phyloP scores from a whole-genome alignment of 2,888 invertebrate genomes.

The Nematopogon swammerdamellus region DNA sequence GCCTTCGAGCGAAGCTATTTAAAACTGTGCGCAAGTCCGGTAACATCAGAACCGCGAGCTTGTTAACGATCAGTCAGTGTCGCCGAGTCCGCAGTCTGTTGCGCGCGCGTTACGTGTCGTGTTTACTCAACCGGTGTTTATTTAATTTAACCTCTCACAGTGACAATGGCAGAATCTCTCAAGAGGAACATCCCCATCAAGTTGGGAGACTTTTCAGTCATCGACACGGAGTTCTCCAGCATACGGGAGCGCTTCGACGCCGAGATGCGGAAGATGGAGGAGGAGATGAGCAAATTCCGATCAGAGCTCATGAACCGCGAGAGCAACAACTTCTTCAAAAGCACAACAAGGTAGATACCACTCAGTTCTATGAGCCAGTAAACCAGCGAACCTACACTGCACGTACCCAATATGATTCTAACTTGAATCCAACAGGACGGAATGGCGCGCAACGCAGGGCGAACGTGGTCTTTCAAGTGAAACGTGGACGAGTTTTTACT shows the following conservation, averaged over 20 bases:
- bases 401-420: too few species aligned
- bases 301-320: slow-evolving; percentile 91
- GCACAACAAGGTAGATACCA: slow-evolving; percentile 74
- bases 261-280: slow-evolving; percentile 98
- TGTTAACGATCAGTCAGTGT: slow-evolving; percentile 54
- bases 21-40: slow-evolving; percentile 56
- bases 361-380: too few species aligned
- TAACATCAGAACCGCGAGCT: slow-evolving; percentile 46
- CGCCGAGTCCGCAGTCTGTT: slow-evolving; percentile 41
- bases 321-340: slow-evolving; percentile 88
- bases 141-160: slow-evolving; percentile 38
- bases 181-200: slow-evolving; percentile 91
- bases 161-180: slow-evolving; percentile 78
- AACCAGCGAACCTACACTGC: too few species aligned
- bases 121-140: slow-evolving; percentile 52
- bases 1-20: slow-evolving; percentile 52
- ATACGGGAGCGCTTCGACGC: slow-evolving; percentile 94
- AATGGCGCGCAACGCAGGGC: too few species aligned
- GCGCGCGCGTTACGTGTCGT: slow-evolving; percentile 35
- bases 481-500: background rate
- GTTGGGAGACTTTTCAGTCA: slow-evolving; percentile 91
- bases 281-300: slow-evolving; percentile 94
- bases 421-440: too few species aligned
- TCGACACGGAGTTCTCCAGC: slow-evolving; percentile 94
- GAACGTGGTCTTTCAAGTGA: background rate